These are phyloP conservation scores for Leptocoma aspasia DNA, from an alignment of 2,113 vertebrate species.

Conservation along the genomic window DNA sequence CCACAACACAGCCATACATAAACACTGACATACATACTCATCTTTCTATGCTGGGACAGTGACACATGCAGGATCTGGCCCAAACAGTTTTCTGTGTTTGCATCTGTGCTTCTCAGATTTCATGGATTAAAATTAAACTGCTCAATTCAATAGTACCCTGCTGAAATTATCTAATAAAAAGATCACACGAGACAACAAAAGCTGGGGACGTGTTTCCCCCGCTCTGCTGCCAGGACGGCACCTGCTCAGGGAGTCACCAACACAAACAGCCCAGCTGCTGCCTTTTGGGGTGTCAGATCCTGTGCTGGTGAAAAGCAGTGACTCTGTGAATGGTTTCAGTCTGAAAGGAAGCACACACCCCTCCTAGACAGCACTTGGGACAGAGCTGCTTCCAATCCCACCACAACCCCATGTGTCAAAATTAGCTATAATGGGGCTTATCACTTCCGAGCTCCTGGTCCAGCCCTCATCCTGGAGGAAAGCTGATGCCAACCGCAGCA, in stretches of 20 bases:
- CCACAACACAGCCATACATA: background rate
- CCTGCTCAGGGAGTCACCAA: background rate
- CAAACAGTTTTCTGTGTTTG: background rate
- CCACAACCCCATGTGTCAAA: background rate
- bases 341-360: background rate
- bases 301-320: background rate
- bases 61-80: background rate
- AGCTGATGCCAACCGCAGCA: background rate
- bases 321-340: background rate
- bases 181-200: background rate
- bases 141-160: background rate
- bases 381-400: background rate
- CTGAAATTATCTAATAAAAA: background rate
- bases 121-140: background rate
- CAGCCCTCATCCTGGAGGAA: background rate
- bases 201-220: accelerated
- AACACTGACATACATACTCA: background rate
- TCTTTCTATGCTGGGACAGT: accelerated
- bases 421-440: background rate
- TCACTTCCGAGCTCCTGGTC: background rate
- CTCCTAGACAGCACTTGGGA: background rate
- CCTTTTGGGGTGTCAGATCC: background rate
- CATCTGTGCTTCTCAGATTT: background rate
- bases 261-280: background rate
- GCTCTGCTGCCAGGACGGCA: background rate